Evolutionary conservation across 2,888 invertebrate species (phyloP).

Genomic region (Leptura quadrifasciata): DNA sequence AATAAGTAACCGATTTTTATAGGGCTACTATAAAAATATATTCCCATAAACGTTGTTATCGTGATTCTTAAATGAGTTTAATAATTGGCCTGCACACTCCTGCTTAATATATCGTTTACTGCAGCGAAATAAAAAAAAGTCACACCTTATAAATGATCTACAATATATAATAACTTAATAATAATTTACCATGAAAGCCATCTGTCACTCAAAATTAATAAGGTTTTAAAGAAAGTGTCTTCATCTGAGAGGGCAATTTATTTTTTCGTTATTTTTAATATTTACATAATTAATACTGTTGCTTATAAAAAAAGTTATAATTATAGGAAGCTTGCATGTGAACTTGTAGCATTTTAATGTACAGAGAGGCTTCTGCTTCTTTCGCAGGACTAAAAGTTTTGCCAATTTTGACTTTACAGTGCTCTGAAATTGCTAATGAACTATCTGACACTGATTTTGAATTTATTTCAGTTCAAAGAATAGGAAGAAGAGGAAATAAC

Average conservation of each 20-base stretch:
- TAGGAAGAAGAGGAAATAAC: too few relatives aligned
- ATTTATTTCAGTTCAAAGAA: too few relatives aligned
- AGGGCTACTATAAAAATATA: not conserved
- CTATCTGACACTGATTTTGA: too few relatives aligned
- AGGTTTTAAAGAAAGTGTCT: slow-evolving; percentile 22
- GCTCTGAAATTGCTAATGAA: too few relatives aligned
- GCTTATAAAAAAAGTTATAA: not conserved
- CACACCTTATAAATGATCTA: not conserved
- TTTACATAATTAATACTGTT: not conserved
- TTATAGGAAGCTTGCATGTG: not conserved
- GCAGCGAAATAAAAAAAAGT: not conserved
- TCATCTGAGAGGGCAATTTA: slow-evolving; percentile 5
- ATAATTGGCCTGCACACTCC: not conserved
- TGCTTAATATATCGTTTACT: not conserved
- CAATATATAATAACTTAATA: slow-evolving; percentile 8
- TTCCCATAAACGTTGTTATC: not conserved
- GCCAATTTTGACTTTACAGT: too few relatives aligned
- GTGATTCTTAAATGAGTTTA: not conserved
- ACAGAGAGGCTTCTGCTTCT: not conserved
- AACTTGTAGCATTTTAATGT: not conserved
- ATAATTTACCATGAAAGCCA: slow-evolving; percentile 20
- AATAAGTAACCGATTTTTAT: too few relatives aligned
- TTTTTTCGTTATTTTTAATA: slow-evolving; percentile 8
- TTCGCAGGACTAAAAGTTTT: not conserved
- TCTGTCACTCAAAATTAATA: slow-evolving; percentile 14